These are phyloP conservation scores for Acanthopagrus latus DNA, from an alignment of 2,797 vertebrate genomes.

Conservation along the genomic window DNA sequence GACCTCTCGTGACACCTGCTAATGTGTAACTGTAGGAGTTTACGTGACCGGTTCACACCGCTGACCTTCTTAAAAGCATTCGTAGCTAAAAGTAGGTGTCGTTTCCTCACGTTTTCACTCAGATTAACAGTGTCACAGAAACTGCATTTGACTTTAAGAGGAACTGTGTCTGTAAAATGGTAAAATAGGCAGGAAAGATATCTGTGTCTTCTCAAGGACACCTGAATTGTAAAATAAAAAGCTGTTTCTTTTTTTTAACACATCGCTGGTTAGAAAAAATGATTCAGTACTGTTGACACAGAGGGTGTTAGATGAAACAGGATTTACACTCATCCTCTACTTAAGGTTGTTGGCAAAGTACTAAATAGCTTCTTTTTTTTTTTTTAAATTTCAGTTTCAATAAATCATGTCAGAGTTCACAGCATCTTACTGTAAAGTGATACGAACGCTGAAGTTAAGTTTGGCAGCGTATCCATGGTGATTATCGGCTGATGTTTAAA, in stretches of 20 bases:
- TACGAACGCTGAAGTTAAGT: background rate
- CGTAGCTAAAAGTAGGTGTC: too few relatives aligned
- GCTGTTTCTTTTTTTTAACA: background rate
- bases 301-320: background rate
- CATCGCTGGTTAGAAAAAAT: background rate
- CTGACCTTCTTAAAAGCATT: constrained; percentile 8
- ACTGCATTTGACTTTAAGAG: too few relatives aligned
- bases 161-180: background rate
- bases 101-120: background rate
- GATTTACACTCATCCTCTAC: background rate
- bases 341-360: background rate
- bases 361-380: background rate
- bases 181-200: background rate
- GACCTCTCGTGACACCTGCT: background rate
- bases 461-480: background rate
- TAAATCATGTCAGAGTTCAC: background rate
- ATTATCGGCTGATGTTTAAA: background rate
- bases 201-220: background rate
- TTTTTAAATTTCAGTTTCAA: background rate
- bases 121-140: background rate
- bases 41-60: background rate
- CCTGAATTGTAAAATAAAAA: background rate
- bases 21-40: background rate
- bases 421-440: background rate
- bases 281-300: background rate